Percentiles rank a stretch among this genome's conserved stretches.
Conservation (phyloP, 2,113 vertebrate genomes). For the Mirza zaza region DNA sequence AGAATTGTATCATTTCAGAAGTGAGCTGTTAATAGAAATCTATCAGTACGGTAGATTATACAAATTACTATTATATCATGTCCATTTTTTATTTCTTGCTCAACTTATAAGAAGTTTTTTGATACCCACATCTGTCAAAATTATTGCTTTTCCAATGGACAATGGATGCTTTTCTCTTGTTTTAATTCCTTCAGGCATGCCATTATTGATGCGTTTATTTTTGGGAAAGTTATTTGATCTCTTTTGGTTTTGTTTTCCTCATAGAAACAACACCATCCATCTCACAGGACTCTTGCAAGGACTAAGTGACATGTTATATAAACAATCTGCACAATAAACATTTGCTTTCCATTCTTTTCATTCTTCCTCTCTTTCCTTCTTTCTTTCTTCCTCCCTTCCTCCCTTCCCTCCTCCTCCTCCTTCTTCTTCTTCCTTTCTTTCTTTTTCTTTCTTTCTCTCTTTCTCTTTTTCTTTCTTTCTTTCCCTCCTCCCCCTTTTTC, state of each 20-base stretch:
- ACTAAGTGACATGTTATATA: neutral
- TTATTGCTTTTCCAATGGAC: neutral
- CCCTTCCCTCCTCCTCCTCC: fast-evolving
- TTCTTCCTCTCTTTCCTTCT: neutral
- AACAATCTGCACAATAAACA: neutral
- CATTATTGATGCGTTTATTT: neutral
- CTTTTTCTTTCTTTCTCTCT: too few species aligned
- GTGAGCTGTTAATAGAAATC: neutral
- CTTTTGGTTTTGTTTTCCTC: neutral
- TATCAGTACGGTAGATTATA: neutral
- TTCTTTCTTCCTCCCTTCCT: fast-evolving
- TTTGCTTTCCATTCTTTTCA: neutral
- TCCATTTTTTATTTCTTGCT: neutral
- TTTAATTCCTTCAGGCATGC: neutral
- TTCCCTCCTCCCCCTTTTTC: neutral
- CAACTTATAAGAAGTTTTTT: neutral
- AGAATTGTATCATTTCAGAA: neutral
- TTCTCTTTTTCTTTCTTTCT: too few species aligned
- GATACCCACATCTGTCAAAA: neutral
- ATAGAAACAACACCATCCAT: neutral
- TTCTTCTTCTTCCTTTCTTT: fast-evolving
- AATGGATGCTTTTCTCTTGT: neutral
- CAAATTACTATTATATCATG: neutral
- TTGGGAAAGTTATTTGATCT: neutral
- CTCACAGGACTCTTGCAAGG: neutral